Conservation (phyloP, 1,140 invertebrate genomes). For the Idris sp. region DNA sequence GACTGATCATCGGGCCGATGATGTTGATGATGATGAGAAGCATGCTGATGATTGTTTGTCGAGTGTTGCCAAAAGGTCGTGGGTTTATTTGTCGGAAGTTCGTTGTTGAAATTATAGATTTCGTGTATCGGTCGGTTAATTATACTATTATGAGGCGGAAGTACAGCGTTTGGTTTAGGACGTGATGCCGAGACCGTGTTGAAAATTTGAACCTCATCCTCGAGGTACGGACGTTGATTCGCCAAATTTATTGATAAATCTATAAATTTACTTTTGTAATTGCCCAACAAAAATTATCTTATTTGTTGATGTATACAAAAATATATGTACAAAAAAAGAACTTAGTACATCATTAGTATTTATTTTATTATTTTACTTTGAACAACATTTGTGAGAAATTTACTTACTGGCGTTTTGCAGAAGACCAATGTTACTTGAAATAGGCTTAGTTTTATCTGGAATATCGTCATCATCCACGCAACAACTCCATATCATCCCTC, state of each 20-base stretch:
- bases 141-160: slow-evolving; percentile 59
- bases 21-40: slow-evolving; percentile 41
- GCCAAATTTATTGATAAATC: slow-evolving; percentile 74
- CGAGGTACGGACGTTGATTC: slow-evolving; percentile 75
- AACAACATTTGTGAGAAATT: no score
- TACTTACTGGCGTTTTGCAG: slow-evolving; percentile 93
- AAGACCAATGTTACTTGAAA: slow-evolving; percentile 78
- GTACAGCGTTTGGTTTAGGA: slow-evolving; percentile 57
- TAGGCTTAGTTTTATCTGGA: slow-evolving; percentile 79
- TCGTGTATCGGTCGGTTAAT: slow-evolving; percentile 72
- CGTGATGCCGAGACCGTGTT: slow-evolving; percentile 51
- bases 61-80: slow-evolving; percentile 50
- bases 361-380: no score
- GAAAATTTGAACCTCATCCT: slow-evolving; percentile 75
- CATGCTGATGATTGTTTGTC: slow-evolving; percentile 46
- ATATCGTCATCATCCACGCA: slow-evolving; percentile 88
- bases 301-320: no score
- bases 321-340: no score
- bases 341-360: no score
- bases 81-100: slow-evolving; percentile 51
- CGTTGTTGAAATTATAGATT: slow-evolving; percentile 48
- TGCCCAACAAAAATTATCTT: no score
- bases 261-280: slow-evolving; percentile 67
- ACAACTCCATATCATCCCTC: slow-evolving; percentile 95
- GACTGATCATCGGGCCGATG: slow-evolving; percentile 61